phyloP scores from a whole-genome alignment of 2,113 vertebrate species.

The Zingel zingel region DNA sequence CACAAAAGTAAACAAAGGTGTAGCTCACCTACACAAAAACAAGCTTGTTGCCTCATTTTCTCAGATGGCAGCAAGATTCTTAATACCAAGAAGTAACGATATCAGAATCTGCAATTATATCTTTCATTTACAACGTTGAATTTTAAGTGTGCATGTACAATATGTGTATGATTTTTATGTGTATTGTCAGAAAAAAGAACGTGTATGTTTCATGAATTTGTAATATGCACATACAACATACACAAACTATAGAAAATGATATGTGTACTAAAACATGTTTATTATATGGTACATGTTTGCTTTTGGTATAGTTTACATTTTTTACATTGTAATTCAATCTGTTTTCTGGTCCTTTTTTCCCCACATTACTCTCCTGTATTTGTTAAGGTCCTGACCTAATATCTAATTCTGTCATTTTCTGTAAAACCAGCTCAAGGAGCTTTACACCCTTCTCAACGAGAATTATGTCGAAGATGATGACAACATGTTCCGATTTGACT shows the following conservation, averaged over 20 bases:
- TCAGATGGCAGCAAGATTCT: neutral
- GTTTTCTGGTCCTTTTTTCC: neutral
- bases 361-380: neutral
- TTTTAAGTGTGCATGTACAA: neutral
- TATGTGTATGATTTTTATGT: neutral
- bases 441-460: conserved; percentile 97
- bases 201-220: neutral
- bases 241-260: neutral
- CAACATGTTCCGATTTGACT: conserved; percentile 99
- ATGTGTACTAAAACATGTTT: neutral
- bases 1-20: neutral
- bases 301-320: neutral
- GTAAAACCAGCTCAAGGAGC: conserved; percentile 91
- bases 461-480: conserved; percentile 99
- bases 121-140: neutral
- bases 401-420: neutral
- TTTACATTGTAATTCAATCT: neutral
- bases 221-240: neutral
- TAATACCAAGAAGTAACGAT: neutral
- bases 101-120: neutral
- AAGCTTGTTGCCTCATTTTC: neutral
- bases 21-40: neutral
- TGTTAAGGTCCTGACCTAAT: neutral
- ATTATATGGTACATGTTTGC: neutral
- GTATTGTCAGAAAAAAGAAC: neutral